Conservation (phyloP, 2,888 invertebrate genomes). For the Slavum lentiscoides region DNA sequence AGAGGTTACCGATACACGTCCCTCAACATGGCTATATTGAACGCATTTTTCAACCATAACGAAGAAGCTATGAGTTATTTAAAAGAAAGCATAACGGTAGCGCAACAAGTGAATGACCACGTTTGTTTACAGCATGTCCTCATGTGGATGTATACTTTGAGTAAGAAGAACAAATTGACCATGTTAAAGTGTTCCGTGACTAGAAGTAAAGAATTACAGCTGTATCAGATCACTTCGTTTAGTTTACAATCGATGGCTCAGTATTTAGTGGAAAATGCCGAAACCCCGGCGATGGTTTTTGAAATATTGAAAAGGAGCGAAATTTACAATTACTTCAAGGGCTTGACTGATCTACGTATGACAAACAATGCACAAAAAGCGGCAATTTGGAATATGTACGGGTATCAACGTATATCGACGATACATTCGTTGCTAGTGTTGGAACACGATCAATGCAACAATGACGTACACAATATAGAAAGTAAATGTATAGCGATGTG, state of each 20-base stretch:
- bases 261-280: constrained; percentile 48
- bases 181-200: constrained; percentile 52
- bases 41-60: constrained; percentile 67
- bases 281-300: constrained; percentile 59
- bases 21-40: constrained; percentile 85
- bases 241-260: constrained; percentile 54
- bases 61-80: constrained; percentile 78
- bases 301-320: constrained; percentile 83
- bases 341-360: constrained; percentile 78
- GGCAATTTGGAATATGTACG: constrained; percentile 85
- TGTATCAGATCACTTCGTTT: constrained; percentile 53
- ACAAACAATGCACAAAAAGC: constrained; percentile 80
- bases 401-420: constrained; percentile 63
- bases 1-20: constrained; percentile 84
- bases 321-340: constrained; percentile 81
- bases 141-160: constrained; percentile 66
- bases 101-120: constrained; percentile 85
- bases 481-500: constrained; percentile 73
- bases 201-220: constrained; percentile 50
- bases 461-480: constrained; percentile 66
- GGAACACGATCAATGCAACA: constrained; percentile 44
- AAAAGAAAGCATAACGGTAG: constrained; percentile 83
- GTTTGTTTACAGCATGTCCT: constrained; percentile 83
- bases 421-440: constrained; percentile 42
- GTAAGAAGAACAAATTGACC: constrained; percentile 36